Conservation (phyloP, 2,113 vertebrate genomes). For the Forbesichthys agassizii region DNA sequence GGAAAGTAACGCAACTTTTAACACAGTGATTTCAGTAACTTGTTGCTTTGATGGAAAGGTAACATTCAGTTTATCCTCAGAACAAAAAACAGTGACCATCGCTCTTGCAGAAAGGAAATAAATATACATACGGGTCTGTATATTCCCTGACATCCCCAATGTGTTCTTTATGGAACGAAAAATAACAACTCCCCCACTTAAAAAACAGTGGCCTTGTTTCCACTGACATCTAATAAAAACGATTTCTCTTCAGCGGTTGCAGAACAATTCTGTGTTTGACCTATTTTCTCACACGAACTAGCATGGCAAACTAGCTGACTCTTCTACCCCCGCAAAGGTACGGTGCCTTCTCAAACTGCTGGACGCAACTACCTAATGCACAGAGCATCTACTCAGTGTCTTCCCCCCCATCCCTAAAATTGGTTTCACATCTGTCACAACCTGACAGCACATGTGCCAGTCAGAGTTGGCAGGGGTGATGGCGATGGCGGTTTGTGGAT, state of each 20-base stretch:
- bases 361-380: conserved; percentile 26
- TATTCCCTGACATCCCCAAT: neutral
- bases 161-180: conserved; percentile 1
- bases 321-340: conserved; percentile 3
- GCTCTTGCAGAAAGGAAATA: neutral
- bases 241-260: conserved; percentile 18
- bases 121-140: neutral
- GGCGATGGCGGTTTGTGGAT: neutral
- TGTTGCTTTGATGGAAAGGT: conserved; percentile 46
- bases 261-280: conserved; percentile 50
- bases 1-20: conserved; percentile 51
- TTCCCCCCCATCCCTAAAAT: conserved; percentile 50
- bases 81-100: neutral
- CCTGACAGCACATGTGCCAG: conserved; percentile 49
- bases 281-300: conserved; percentile 39
- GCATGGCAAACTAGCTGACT: conserved; percentile 26
- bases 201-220: conserved; percentile 10
- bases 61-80: neutral
- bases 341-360: conserved; percentile 23
- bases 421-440: conserved; percentile 51
- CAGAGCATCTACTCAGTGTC: conserved; percentile 29
- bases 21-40: neutral
- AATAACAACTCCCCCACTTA: conserved; percentile 16
- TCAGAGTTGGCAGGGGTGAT: conserved; percentile 38
- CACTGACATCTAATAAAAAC: conserved; percentile 18